Base-by-base conservation (phyloP, 2,888 invertebrate species). In the Caenorhabditis becei region DNA sequence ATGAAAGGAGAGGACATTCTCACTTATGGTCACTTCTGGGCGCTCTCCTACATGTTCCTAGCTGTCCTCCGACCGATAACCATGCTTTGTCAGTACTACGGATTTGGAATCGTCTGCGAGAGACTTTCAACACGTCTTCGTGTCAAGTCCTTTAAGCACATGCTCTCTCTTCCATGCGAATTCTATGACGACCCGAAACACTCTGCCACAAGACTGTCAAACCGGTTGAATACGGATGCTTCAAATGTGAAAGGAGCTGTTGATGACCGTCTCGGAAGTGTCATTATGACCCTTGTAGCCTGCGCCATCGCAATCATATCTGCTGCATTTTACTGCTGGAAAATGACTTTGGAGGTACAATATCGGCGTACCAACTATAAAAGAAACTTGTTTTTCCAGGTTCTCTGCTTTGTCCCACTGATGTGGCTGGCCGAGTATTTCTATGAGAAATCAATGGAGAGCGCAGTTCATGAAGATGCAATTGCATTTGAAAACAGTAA, bases 181-280 rank as follows among this genome's bases (percentile, higher is more conserved):
- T 93, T 92, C 91, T 92, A 92, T 79, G 92, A 92, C 86, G 83
- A 91, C 37, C 90, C 91, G 18, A 84, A 86, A 10, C 91, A 91
- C 82, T 89, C 91, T 2, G 85, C 91, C 35, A 92, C 92, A 2
- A 92, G 91, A 78, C 72, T 92, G 20, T 88, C 91, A 24, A 92
- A 91, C 0, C 85, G 91, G 66, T 88, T 92, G 37, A 91, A 92
- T 16, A 89, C 92, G 58, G 92, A 93, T 87, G 91, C 92, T 14
- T 92, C 92, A 2, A 89, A 92, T 56, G 89, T 92, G 5, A 92
- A 92, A 49, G 75, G 69, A n/a, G 74, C 80, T 3, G 80, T 80
- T 5, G 80, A 80, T 37, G 70, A 70, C 24, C 74, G 80, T n/a
- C 23, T 80, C 10, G 80, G 80, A 35, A 54, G 56, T 47, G 56